Evolutionary conservation across 37 sponge, comb jelly and placozoan species (phyloP).

Genomic region (Halisarca cf. caerulea): DNA sequence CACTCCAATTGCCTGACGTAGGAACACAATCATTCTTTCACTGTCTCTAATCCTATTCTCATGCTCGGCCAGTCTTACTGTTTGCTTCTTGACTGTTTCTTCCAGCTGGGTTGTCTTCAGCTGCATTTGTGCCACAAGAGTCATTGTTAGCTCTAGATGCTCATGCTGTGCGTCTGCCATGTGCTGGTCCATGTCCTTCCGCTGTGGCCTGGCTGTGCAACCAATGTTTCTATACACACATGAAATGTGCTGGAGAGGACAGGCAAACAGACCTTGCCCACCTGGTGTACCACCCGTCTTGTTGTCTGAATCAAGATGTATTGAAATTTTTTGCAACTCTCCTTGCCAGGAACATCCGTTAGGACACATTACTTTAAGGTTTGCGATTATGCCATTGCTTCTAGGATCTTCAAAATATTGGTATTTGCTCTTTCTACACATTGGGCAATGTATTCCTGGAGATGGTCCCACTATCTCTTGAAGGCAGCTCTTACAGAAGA

Average conservation of each 20-base stretch:
- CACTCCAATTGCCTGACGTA: conserved; percentile 1
- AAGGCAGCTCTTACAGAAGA: conserved; percentile 23
- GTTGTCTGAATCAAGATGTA: conserved; percentile 4
- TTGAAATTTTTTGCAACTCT: not conserved
- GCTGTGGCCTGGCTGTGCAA: conserved; percentile 2
- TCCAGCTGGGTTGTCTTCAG: not conserved
- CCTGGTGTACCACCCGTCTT: not conserved
- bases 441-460: conserved; percentile 6
- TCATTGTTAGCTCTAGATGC: conserved; percentile 14
- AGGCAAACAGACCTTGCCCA: conserved; percentile 4
- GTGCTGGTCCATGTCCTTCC: conserved; percentile 35
- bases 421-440: not conserved
- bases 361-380: conserved; percentile 21
- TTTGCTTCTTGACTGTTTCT: conserved; percentile 29
- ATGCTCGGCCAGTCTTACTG: conserved; percentile 10
- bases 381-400: conserved; percentile 24
- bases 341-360: conserved; percentile 28
- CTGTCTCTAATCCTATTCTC: conserved; percentile 19
- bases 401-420: conserved; percentile 18
- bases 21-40: conserved; percentile 16
- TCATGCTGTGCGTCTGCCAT: not conserved
- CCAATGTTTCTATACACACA: not conserved
- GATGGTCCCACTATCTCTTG: not conserved
- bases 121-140: not conserved
- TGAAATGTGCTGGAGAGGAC: not conserved